A percentile compares a stretch with the other conserved stretches of the same genome.
Conservation (phyloP, 2,113 vertebrate species). For the Alethe castanea region DNA sequence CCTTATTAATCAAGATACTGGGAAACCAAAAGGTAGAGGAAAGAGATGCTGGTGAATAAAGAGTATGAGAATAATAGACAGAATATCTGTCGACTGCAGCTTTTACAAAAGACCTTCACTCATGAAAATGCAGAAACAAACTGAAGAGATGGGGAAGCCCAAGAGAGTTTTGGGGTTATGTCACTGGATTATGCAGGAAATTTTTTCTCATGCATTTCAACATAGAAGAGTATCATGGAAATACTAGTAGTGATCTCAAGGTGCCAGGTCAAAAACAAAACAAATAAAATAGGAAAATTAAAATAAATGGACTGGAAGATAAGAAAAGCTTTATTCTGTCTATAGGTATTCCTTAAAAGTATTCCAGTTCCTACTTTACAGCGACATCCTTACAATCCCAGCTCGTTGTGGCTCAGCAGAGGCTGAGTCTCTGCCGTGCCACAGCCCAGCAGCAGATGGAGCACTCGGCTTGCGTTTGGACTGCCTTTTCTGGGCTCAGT, state of each 20-base stretch:
- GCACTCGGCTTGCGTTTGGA: constrained; percentile 35
- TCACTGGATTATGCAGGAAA: background rate
- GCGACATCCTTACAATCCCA: background rate
- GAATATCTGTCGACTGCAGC: background rate
- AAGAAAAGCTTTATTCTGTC: background rate
- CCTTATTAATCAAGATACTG: background rate
- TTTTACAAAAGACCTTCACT: background rate
- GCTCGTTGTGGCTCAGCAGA: fast-evolving
- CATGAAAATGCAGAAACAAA: background rate
- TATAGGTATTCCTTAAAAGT: background rate
- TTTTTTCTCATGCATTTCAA: background rate
- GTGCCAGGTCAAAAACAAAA: background rate
- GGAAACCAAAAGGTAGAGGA: background rate
- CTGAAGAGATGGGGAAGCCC: background rate
- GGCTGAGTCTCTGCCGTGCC: background rate
- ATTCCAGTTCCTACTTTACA: background rate
- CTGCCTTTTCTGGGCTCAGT: fast-evolving
- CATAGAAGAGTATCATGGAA: background rate
- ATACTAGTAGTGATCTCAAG: background rate
- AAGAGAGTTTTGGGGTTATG: background rate
- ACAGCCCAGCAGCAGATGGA: constrained; percentile 56
- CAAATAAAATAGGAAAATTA: background rate
- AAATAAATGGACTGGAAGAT: background rate
- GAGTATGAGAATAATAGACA: background rate
- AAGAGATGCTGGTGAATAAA: background rate